phyloP scores from a whole-genome alignment of 2,888 invertebrate species.

The Drosophila multiciliata region DNA sequence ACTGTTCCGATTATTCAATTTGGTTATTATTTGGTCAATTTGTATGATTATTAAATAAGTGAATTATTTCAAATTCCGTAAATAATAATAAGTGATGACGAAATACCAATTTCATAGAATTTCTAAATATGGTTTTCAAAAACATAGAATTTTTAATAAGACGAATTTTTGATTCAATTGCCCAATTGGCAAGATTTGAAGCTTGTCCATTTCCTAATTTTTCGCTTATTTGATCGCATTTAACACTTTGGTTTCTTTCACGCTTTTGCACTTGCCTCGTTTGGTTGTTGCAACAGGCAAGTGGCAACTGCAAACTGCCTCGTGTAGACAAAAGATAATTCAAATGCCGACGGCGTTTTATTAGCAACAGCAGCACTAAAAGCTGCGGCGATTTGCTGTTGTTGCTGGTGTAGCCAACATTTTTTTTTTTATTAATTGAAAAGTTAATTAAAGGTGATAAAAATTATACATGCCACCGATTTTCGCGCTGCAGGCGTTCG shows the following conservation, averaged over 20 bases:
- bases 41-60: not conserved
- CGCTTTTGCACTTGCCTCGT: conserved; percentile 12
- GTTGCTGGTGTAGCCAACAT: conserved; percentile 25
- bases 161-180: not conserved
- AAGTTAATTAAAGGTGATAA: conserved; percentile 84
- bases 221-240: conserved; percentile 6
- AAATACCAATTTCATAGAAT: no score
- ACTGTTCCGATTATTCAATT: not conserved
- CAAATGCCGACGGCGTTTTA: conserved; percentile 71
- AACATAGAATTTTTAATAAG: no score
- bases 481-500: conserved; percentile 80
- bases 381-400: conserved; percentile 49
- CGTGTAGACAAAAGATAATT: conserved; percentile 37
- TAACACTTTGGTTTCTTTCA: conserved; percentile 42
- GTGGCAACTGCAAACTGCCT: conserved; percentile 13
- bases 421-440: conserved; percentile 83
- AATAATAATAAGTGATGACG: not conserved
- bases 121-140: no score
- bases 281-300: conserved; percentile 4
- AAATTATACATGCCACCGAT: conserved; percentile 83
- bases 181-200: not conserved
- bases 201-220: not conserved
- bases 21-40: not conserved
- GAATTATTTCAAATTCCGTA: not conserved
- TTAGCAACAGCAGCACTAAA: conserved; percentile 29